Evolutionary conservation across 2,797 vertebrate genomes (phyloP).

Genomic region (Rhinichthys osculus): DNA sequence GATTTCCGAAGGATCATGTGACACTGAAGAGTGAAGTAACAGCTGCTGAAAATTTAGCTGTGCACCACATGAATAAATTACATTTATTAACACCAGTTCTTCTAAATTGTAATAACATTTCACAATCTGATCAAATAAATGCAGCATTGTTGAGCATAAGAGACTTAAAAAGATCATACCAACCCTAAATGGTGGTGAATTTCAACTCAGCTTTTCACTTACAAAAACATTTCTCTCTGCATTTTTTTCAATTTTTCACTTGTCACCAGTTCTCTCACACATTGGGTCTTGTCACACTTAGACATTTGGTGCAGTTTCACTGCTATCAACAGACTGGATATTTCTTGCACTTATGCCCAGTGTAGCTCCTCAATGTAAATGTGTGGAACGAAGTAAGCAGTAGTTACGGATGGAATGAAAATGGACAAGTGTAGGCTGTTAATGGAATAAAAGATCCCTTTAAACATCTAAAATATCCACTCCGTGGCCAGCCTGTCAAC

Average conservation of each 20-base stretch:
- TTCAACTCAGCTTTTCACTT: not conserved
- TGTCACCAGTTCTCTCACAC: not conserved
- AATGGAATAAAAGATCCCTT: not conserved
- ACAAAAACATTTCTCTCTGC: not conserved
- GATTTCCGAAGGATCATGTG: not conserved
- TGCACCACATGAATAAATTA: not conserved
- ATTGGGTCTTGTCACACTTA: not conserved
- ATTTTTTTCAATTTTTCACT: not conserved
- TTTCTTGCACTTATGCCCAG: not conserved
- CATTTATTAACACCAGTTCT: not conserved
- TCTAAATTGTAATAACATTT: not conserved
- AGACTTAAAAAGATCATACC: no score
- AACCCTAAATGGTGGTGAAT: not conserved
- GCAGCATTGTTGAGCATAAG: not conserved
- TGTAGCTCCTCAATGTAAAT: not conserved
- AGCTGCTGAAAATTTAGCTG: not conserved
- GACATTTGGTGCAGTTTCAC: conserved; percentile 6
- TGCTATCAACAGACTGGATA: not conserved
- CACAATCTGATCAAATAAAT: not conserved
- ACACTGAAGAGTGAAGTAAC: not conserved
- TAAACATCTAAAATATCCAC: not conserved
- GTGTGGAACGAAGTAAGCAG: conserved; percentile 4
- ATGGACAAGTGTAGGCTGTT: not conserved
- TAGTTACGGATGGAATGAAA: not conserved
- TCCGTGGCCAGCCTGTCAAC: not conserved